These are phyloP conservation scores for Felis chaus DNA, from an alignment of 2,113 vertebrate genomes.

Conservation along the genomic window DNA sequence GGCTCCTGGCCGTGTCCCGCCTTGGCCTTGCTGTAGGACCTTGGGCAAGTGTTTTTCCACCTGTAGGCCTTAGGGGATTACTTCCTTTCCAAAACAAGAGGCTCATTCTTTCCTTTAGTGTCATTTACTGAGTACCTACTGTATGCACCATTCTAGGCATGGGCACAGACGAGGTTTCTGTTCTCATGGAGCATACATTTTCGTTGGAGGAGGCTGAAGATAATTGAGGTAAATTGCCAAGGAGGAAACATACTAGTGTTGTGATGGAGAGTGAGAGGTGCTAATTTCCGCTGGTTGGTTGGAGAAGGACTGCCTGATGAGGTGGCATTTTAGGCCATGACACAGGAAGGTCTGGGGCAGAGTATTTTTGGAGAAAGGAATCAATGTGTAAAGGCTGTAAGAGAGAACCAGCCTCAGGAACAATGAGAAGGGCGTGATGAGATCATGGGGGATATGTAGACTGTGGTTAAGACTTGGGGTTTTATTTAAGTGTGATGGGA, in stretches of 20 bases:
- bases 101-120: background rate
- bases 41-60: background rate
- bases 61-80: background rate
- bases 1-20: background rate
- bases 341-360: background rate
- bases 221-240: background rate
- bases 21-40: background rate
- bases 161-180: background rate
- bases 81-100: background rate
- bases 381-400: background rate
- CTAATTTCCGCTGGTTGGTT: background rate
- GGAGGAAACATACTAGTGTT: background rate
- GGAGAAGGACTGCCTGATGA: background rate
- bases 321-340: background rate
- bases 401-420: background rate
- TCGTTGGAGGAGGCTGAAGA: background rate
- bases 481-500: background rate
- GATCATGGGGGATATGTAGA: background rate
- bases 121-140: background rate
- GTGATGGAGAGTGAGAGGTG: background rate
- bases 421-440: background rate
- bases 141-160: background rate
- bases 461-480: background rate
- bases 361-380: background rate
- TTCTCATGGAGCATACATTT: accelerated